Evolutionary conservation across 2,888 invertebrate genomes (phyloP), one percentile per base, ranked within the genome.

Genomic region (Diloba caeruleocephala): DNA sequence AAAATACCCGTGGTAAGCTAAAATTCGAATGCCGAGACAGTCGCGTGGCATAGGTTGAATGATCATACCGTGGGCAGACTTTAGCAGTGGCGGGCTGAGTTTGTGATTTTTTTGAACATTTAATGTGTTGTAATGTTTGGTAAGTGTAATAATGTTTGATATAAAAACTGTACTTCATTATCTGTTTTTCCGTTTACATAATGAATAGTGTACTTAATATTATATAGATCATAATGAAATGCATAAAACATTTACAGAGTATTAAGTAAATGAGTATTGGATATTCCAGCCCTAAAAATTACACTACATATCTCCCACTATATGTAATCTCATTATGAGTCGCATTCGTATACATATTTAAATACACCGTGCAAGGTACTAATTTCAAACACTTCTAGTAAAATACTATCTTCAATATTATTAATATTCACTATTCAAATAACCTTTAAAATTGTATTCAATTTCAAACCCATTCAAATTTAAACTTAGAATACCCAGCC

Each of bases 1-100:
- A 83, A 90, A 90, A 91, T 91, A 90, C 68, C 73, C 72, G 60
- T 64, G 61, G 60, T 61, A 57, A 74, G 66, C 70, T 73, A 53
- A 80, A 82, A 66, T 33, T 41, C 23, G 28, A 54, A 64, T 64
- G 33, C 23, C 46, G 44, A 31, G 56, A 65, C 83, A 87, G 88
- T 84, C 76, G 78, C 71, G 71, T 66, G 75, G 56, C 57, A 69
- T 61, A 73, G 58, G 65, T 70, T 61, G 67, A 39, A 53, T 53
- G 41, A 59, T 39, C 64, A 58, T 41, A 39, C 21, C 52, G 71
- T 12, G 39, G 25, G 19, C 48, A 34, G 7, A n/a, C 49, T 45
- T 43, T 43, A 38, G 53, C 53, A 53, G 34, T 41, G 1, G 15
- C 15, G 13, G 44, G 51, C 64, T 48, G 29, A 15, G 33, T 43